Percentiles rank a stretch among this genome's conserved stretches.
Conservation (phyloP, 2,888 invertebrate species). For the Amphimallon solstitiale region DNA sequence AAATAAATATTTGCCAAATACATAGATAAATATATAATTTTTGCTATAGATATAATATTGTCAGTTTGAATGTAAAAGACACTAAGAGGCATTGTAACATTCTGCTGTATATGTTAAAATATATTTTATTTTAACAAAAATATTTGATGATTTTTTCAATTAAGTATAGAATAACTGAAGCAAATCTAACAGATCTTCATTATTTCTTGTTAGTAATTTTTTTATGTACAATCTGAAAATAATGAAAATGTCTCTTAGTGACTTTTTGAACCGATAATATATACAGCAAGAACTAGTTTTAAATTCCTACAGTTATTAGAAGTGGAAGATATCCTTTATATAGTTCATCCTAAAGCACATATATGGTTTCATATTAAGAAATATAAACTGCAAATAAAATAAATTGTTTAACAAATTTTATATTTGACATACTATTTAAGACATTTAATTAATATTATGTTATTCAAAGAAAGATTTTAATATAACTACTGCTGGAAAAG, state of each 20-base stretch:
- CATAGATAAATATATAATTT: neutral
- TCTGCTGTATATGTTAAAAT: too few relatives aligned
- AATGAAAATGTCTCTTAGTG: too few relatives aligned
- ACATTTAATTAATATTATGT: slow-evolving; percentile 21
- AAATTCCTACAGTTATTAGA: slow-evolving; percentile 20
- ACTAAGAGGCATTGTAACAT: too few relatives aligned
- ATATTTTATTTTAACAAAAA: too few relatives aligned
- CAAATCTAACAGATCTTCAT: too few relatives aligned
- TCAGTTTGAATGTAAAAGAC: too few relatives aligned
- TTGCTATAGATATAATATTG: neutral
- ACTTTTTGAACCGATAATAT: too few relatives aligned
- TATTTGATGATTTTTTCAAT: too few relatives aligned
- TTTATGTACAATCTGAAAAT: too few relatives aligned
- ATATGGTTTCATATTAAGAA: slow-evolving; percentile 24
- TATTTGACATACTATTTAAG: slow-evolving; percentile 2
- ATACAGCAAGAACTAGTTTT: too few relatives aligned
- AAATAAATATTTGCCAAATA: neutral
- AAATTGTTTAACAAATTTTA: slow-evolving; percentile 18
- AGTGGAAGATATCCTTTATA: slow-evolving; percentile 35
- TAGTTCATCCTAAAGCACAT: slow-evolving; percentile 37
- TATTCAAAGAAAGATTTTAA: neutral
- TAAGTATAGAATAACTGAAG: too few relatives aligned
- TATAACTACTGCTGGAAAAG: neutral
- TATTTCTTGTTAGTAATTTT: too few relatives aligned
- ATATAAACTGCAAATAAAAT: slow-evolving; percentile 26